Conservation (phyloP, 2,113 vertebrate species). For the Chloropsis hardwickii region DNA sequence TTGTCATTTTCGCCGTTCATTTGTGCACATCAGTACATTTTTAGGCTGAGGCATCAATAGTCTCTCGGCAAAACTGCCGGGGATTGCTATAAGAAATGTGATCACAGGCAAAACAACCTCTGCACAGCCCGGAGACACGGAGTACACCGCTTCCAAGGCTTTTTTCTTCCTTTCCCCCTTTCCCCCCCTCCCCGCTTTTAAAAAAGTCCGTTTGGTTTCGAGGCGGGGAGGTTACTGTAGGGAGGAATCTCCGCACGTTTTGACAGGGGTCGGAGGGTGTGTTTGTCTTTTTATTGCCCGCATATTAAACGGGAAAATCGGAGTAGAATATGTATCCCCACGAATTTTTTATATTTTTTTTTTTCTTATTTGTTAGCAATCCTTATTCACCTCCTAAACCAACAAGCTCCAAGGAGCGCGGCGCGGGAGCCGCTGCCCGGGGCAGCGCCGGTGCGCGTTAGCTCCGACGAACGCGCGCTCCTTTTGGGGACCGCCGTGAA, state of each 20-base stretch:
- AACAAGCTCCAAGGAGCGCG: background rate
- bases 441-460: fast-evolving
- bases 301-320: background rate
- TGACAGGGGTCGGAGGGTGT: background rate
- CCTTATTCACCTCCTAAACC: background rate
- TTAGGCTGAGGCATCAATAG: background rate
- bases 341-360: fast-evolving
- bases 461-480: fast-evolving
- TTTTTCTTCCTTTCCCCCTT: background rate
- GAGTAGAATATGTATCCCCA: background rate
- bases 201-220: background rate
- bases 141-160: background rate
- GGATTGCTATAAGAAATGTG: background rate
- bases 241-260: background rate
- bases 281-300: background rate
- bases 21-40: background rate
- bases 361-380: background rate
- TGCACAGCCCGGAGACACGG: background rate
- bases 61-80: background rate
- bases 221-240: background rate
- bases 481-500: background rate
- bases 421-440: background rate
- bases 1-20: background rate
- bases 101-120: background rate
- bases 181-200: fast-evolving